Evolutionary conservation across 2,113 vertebrate genomes (phyloP), one percentile per base, ranked within the genome.

Genomic region (Antennarius striatus): DNA sequence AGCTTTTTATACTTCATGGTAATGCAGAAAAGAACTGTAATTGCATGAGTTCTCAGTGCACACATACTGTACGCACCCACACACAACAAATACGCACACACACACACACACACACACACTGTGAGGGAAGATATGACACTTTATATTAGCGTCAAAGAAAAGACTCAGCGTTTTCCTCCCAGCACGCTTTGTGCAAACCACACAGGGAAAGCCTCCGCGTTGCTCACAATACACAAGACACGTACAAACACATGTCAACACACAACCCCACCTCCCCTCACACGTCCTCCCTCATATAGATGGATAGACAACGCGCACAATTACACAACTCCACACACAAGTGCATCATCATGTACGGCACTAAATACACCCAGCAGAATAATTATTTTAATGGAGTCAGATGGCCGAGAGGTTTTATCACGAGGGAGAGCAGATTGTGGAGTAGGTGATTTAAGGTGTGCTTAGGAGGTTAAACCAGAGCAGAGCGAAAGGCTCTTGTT

Each of bases 61-160:
- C 64, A 80, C 68, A 60, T 46, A 68, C 73, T 65, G 73, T 70
- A 78, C 14, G 70, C 71, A 51, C 78, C 45, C 62, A 72, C 76
- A 64, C 61, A 54, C 56, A 68, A 65, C 42, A 63, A 54, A 71
- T 12, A 48, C 17, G 43, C 30, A 60, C 17, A 61, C 52, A 68
- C 58, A 53, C 46, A 46, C 56, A 60, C 22, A 63, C 11, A 75
- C 73, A 72, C 71, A 73, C 63, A 66, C 58, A 64, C 55, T 71
- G 73, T 6, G 32, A 78, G 55, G 74, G 73, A 86, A 73, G 73
- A 82, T 65, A 66, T 79, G 84, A 74, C 87, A 78, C 75, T 82
- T 86, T 73, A 77, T 64, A 81, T 91, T 82, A 86, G 68, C 82
- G 74, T 89, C 87, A 87, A 85, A 87, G 10, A 43, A 36, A 43